Evolutionary conservation across 1,140 invertebrate species (phyloP).

Genomic region (Drosophila bocqueti): DNA sequence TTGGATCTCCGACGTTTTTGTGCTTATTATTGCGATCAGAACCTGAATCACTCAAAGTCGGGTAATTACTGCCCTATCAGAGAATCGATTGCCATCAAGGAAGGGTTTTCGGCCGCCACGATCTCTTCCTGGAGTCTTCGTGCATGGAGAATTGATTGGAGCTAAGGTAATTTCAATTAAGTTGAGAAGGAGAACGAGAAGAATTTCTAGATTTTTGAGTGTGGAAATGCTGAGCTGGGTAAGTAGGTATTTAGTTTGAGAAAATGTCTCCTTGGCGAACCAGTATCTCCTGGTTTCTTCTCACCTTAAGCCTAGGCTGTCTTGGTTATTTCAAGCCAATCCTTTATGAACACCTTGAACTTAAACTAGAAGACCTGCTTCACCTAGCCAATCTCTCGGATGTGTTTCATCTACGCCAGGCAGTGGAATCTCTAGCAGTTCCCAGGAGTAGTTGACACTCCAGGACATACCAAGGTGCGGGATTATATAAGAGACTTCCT

Average conservation of each 20-base stretch:
- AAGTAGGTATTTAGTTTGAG: not conserved
- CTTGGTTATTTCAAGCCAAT: not conserved
- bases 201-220: not conserved
- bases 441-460: constrained; percentile 90
- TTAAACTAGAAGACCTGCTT: not conserved
- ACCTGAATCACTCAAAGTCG: constrained; percentile 19
- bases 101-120: constrained; percentile 1
- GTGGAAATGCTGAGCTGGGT: not conserved
- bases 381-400: constrained; percentile 72
- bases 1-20: constrained; percentile 22
- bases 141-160: constrained; percentile 38
- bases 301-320: not conserved
- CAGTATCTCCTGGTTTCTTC: not conserved
- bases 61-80: constrained; percentile 35
- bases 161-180: constrained; percentile 8
- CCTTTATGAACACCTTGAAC: not conserved
- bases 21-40: not conserved
- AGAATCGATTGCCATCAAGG: constrained; percentile 3
- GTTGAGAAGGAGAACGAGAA: not conserved
- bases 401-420: constrained; percentile 87
- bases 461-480: constrained; percentile 88
- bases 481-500: constrained; percentile 88
- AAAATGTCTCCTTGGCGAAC: constrained; percentile 6
- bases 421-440: constrained; percentile 89
- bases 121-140: constrained; percentile 35